Evolutionary conservation across 2,888 invertebrate species (phyloP).

Genomic region (Cataglyphis albicans): DNA sequence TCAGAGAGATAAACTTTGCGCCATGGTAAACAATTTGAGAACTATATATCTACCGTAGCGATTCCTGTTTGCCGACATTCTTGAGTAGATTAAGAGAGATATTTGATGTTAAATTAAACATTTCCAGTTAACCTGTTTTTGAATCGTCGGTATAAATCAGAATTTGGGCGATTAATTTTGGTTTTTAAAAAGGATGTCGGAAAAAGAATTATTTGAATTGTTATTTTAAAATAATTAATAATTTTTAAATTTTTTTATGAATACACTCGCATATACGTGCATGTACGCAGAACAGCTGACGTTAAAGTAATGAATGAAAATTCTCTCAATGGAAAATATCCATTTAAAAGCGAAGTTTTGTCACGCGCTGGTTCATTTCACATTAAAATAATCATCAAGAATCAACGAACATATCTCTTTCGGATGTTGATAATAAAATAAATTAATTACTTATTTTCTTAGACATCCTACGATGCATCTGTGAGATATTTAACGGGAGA

Average conservation of each 20-base stretch:
- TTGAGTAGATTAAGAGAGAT: slow-evolving; percentile 10
- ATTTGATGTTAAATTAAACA: slow-evolving; percentile 34
- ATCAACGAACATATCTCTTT: not conserved
- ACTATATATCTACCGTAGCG: slow-evolving; percentile 3
- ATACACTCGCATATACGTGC: not conserved
- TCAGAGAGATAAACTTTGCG: slow-evolving; percentile 1
- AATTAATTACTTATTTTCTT: slow-evolving; percentile 11
- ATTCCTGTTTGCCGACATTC: slow-evolving; percentile 11
- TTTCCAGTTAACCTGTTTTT: not conserved
- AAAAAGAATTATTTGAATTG: not conserved
- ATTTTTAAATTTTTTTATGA: slow-evolving; percentile 1
- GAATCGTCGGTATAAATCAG: not conserved
- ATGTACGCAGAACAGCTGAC: not conserved
- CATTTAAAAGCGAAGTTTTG: slow-evolving; percentile 36
- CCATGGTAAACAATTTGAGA: slow-evolving; percentile 40
- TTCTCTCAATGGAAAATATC: slow-evolving; percentile 19
- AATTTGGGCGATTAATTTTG: slow-evolving; percentile 1
- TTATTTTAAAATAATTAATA: no score
- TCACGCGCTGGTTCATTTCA: not conserved
- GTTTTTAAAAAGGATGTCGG: not conserved
- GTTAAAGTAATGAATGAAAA: slow-evolving; percentile 32
- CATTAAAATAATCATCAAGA: slow-evolving; percentile 4
- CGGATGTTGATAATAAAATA: not conserved
- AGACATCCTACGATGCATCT: slow-evolving; percentile 10
- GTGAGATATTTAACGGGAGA: slow-evolving; percentile 4